Evolutionary conservation across 2,113 vertebrate genomes (phyloP).

Genomic region (Hydrochoerus hydrochaeris): DNA sequence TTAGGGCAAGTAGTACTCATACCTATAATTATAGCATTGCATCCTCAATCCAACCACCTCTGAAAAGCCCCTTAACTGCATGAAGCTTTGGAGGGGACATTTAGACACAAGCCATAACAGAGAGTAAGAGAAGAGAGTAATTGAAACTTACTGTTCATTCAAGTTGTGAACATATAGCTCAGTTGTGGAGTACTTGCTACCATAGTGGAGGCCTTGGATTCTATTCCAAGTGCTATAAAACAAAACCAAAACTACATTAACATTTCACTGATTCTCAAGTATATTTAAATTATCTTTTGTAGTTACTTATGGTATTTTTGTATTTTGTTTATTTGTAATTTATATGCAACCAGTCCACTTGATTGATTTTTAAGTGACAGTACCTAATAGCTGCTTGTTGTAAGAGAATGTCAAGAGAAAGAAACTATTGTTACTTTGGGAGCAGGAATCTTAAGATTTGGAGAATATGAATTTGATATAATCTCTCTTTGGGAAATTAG

Average conservation of each 20-base stretch:
- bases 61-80: background rate
- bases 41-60: background rate
- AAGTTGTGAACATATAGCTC: background rate
- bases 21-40: background rate
- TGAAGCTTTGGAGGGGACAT: background rate
- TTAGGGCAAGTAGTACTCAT: background rate
- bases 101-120: background rate
- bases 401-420: background rate
- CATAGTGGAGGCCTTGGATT: background rate
- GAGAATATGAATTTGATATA: background rate
- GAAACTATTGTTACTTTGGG: background rate
- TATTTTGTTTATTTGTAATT: background rate
- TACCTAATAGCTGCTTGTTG: background rate
- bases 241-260: background rate
- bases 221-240: background rate
- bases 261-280: background rate
- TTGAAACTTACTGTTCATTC: background rate
- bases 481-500: background rate
- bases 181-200: background rate
- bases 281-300: conserved; percentile 29
- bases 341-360: background rate
- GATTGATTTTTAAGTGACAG: background rate
- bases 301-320: background rate
- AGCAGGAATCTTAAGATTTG: background rate
- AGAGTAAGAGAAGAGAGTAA: background rate